Evolutionary conservation across 2,888 invertebrate species (phyloP), one percentile per base, ranked within the genome.

Genomic region (Megastigmus dorsalis): DNA sequence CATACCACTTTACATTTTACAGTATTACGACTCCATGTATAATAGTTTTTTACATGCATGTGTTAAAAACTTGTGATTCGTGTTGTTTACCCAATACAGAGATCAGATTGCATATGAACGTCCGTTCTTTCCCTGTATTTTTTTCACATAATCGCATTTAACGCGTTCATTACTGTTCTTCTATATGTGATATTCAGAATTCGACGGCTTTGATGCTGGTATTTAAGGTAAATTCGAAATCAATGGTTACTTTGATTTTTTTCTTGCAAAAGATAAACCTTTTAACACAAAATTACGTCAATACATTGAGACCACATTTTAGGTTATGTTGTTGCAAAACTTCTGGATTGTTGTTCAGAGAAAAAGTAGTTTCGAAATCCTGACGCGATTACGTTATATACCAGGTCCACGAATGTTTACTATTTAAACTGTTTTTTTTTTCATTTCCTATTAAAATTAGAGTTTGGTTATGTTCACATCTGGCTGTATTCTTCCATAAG

Each of bases 271-370:
- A 9, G 20, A 20, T 15, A 3, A 23, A 43, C 33, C 18, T 57
- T 57, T 41, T 41, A 59, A 20, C 36, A 50, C 23, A 68, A 28
- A 52, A 45, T 26, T 45, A 7, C 50, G 0, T 7, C 38, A 48
- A 5, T 20, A 15, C 1, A 20, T 3, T 13, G 5, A 9, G 15
- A 20, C 10, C 1, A 18, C 6, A 15, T 20, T 55, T 38, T 45
- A 71, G 70, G 70, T 71, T 71, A 71, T 63, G 63, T 71, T 71
- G 28, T 63, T 71, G 26, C 36, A 63, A 63, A 55, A 63, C 52
- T 48, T 33, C 7, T 54, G 0, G 30, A 18, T 36, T 59, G 20
- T 41, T 50, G 57, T 57, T 60, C 26, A 33, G 30, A 6, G 1
- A 41, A 23, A 62, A 62, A 54, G 23, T 52, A 20, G 38, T 62